Evolutionary conservation across 2,888 invertebrate genomes (phyloP).

Genomic region (Caradrina kadenii): DNA sequence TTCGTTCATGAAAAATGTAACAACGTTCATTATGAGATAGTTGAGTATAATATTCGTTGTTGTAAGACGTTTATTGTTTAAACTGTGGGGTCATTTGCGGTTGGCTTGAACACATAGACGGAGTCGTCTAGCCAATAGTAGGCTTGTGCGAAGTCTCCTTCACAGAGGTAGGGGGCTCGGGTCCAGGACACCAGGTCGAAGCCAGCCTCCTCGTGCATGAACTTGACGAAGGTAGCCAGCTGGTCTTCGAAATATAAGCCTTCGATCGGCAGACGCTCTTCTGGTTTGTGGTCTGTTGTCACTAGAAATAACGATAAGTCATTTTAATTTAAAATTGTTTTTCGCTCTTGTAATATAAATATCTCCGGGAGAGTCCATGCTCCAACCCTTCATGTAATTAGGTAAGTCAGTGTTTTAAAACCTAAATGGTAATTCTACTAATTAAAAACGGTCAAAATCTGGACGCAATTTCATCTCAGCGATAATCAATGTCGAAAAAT

Average conservation of each 20-base stretch:
- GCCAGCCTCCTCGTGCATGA: slow-evolving; percentile 92
- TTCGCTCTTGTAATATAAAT: no score
- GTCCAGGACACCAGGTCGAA: slow-evolving; percentile 96
- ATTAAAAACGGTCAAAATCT: no score
- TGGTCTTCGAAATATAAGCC: slow-evolving; percentile 95
- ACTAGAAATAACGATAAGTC: slow-evolving; percentile 77
- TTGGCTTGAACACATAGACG: slow-evolving; percentile 94
- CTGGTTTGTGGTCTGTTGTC: slow-evolving; percentile 93
- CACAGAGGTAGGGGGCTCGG: slow-evolving; percentile 98
- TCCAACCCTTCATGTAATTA: no score
- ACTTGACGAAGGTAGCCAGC: slow-evolving; percentile 92
- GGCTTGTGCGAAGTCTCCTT: slow-evolving; percentile 97
- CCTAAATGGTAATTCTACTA: no score
- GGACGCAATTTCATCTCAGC: no score
- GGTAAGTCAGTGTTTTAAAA: no score
- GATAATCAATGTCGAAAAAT: no score
- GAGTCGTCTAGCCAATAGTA: slow-evolving; percentile 98
- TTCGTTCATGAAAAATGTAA: slow-evolving; percentile 25
- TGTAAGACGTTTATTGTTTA: slow-evolving; percentile 33
- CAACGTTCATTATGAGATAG: slow-evolving; percentile 7
- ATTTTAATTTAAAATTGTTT: no score
- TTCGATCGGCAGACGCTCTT: slow-evolving; percentile 92
- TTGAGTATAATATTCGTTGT: slow-evolving; percentile 48
- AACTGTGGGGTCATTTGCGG: slow-evolving; percentile 30
- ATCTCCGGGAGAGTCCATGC: no score